Evolutionary conservation across 2,113 vertebrate species (phyloP), one percentile per base, ranked within the genome.

Genomic region (Rhynchomys soricoides): DNA sequence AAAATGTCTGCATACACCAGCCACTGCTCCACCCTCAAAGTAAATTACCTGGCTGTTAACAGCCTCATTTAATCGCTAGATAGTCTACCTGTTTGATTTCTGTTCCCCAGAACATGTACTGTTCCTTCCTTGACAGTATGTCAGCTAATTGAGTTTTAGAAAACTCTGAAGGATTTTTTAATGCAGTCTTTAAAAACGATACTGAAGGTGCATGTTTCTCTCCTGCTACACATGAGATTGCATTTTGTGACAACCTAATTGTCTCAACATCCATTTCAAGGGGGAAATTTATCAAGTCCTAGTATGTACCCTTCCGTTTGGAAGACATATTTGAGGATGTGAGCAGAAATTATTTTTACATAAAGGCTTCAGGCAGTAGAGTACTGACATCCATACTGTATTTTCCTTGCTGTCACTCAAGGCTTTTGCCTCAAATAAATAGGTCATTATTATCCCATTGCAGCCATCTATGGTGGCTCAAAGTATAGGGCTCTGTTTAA

Each of bases 261-360:
- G 97, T 96, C 94, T 37, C 94, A 95, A 74, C 94, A 82, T 85
- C 96, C 96, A 19, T 96, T 97, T 97, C 96, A 94, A 96, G 95
- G 96, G 40, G 91, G 89, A 97, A 95, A 96, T 96, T 94, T 95
- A 96, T 95, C 93, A 90, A 93, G 95, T 95, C 89, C 82, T 87
- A 93, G 93, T 93, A 79, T 87, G 93, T 87, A 96, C 95, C 86
- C 83, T 96, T 96, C 94, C 95, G 91, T 94, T 98, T 79, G 96
- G 97, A 96, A 97, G 94, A 97, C 95, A 94, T 96, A 97, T 93
- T 94, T 92, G 95, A 97, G 96, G 91, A 93, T 96, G 93, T 96
- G 97, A 97, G 83, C 96, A 96, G 97, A 97, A 97, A 97, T 97
- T 95, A 97, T 97, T 97, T 97, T 97, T 97, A 96, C 96, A 96